Base-by-base conservation (phyloP, 2,113 vertebrate genomes). In the Argyrosomus japonicus region DNA sequence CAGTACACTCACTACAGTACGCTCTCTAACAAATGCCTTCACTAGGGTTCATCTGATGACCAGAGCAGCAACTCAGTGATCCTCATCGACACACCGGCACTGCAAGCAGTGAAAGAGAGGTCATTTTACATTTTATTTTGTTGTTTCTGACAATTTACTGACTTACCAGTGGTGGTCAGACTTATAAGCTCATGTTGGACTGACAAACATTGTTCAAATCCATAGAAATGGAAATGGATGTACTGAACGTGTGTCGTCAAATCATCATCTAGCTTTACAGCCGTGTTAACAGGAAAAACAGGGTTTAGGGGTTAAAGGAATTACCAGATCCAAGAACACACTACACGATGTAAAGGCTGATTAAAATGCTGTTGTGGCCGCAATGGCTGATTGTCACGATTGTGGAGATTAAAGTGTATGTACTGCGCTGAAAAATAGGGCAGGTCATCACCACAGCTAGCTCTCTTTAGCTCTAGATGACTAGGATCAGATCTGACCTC, bases 1-100 rank as follows among this genome's bases (percentile, higher is more conserved):
- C 2, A 2, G 6, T 61, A 25, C 12, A 50, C 29, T 64, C 10
- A 48, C 19, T 12, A 5, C 19, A 54, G 23, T 36, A 14, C 56
- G n/a, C 6, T 64, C 3, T 54, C 5, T 18, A 65, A 56, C 32
- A 43, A 29, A 12, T 62, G 6, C 32, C 54, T 74, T 84, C 14
- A 29, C 9, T 71, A 99, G 98, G 96, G 87, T 70, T 89, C 88
- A n/a, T 81, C 86, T 8, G 77, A 88, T 45, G 40, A 25, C 2
- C 63, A 17, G 19, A 92, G 81, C 73, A 93, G 85, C 81, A 85
- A 82, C 83, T 78, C 81, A 0, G 87, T 92, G 83, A 94, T 93
- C 43, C 67, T 94, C 65, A 70, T 97, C 75, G 95, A 97, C 79
- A 96, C 97, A 0, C 87, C 95, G 12, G 89, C 85, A 43, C 88